Percentiles rank a stretch among this genome's conserved stretches.
Evolutionary conservation across 2,888 invertebrate genomes (phyloP).

Genomic region (Torymus texanus): DNA sequence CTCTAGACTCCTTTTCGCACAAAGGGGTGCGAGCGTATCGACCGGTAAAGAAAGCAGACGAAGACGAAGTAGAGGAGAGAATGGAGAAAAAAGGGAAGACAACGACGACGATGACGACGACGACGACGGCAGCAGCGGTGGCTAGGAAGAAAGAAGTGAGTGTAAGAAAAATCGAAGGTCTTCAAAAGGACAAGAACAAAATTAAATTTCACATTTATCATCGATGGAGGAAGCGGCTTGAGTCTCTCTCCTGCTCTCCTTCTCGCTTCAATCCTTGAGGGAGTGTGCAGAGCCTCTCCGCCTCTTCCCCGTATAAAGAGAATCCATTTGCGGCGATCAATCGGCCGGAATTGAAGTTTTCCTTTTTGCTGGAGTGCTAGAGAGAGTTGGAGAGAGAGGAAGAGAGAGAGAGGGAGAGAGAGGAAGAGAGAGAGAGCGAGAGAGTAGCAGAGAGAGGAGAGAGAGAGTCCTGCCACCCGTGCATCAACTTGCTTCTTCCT

Average conservation of each 20-base stretch:
- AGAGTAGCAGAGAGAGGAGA: no score
- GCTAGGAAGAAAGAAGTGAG: no score
- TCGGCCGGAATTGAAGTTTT: conserved; percentile 19
- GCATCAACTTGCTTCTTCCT: not conserved
- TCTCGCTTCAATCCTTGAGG: no score
- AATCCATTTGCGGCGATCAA: conserved; percentile 2
- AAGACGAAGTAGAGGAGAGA: not conserved
- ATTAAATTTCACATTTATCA: conserved; percentile 31
- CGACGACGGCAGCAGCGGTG: no score
- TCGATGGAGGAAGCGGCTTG: not conserved
- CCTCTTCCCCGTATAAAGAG: not conserved
- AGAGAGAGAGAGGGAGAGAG: no score
- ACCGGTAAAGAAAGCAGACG: not conserved
- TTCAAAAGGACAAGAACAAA: conserved; percentile 1
- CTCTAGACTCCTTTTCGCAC: not conserved
- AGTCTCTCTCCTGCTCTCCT: no score
- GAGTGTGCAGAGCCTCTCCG: no score
- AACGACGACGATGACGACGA: not conserved
- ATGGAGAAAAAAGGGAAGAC: not conserved
- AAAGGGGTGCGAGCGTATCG: not conserved
- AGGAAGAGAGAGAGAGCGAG: no score
- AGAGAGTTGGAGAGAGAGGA: no score
- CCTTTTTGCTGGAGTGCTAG: not conserved
- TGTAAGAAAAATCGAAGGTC: not conserved
- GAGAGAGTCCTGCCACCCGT: no score